Evolutionary conservation across 2,113 vertebrate species (phyloP), one percentile per base, ranked within the genome.

Genomic region (Boulengeromyrus knoepffleri): DNA sequence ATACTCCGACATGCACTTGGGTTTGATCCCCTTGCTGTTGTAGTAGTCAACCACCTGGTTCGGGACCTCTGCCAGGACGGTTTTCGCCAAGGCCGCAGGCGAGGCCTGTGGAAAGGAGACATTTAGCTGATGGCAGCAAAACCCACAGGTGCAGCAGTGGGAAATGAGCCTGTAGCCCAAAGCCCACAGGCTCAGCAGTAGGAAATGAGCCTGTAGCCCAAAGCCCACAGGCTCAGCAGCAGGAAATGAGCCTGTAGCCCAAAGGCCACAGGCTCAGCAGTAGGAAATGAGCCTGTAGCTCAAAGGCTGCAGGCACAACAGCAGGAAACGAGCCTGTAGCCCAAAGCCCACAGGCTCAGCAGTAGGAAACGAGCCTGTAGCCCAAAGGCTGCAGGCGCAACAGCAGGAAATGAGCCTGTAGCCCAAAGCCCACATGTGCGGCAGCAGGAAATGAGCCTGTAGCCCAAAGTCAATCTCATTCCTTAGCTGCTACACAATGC

Each of bases 41-140:
- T 99, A 99, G 97, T 99, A 99, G 95, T 99, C 99, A 92, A 99
- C 99, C 90, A 99, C 99, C 96, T 99, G 99, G 93, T 99, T 98
- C 91, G 98, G 98, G 92, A 99, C 98, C 95, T 99, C 98, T 3
- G 98, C 98, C 93, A 99, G 93, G 91, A 99, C 98, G 0, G 96
- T 98, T 95, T 99, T 99, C 74, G 98, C 98, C 92, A 99, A 96
- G 88, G 98, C 98, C 56, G 98, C 97, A 83, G 98, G 98, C 91
- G 98, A 98, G 10, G 98, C 98, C 98, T 99, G 93, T n/a, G 93
- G 27, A 85, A 42, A 27, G 47, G n/a, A 89, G 86, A 91, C 94
- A 95, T 83, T 42, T 85, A 2, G 1, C 12, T 36, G 87, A 42
- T n/a, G 46, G 45, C 45, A 10, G 42, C 45, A 12, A 85, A 27